A percentile compares a stretch with the other conserved stretches of the same genome.
These are phyloP conservation scores for Leucoma salicis DNA, from an alignment of 2,888 invertebrate genomes.

Conservation along the genomic window DNA sequence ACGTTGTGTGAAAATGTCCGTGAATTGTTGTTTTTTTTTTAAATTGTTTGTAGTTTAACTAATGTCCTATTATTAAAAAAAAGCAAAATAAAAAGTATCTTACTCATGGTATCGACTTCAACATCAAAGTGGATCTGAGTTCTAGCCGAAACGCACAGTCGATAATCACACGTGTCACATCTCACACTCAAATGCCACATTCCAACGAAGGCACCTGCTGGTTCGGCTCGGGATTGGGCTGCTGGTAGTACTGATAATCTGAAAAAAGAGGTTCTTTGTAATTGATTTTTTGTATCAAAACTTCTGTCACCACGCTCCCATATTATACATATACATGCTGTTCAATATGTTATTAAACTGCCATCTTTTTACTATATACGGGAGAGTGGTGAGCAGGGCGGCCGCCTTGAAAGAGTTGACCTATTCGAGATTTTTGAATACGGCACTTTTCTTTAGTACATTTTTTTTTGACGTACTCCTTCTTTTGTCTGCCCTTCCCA, in stretches of 20 bases:
- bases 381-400: no score
- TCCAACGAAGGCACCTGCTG: slow-evolving; percentile 48
- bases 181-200: slow-evolving; percentile 72
- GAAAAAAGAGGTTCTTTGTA: slow-evolving; percentile 6
- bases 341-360: no score
- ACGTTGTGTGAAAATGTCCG: no score
- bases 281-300: no score
- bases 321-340: no score
- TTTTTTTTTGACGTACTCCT: no score
- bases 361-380: no score
- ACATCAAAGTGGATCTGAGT: slow-evolving; percentile 59
- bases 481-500: no score
- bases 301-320: no score
- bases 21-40: not conserved
- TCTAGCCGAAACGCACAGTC: slow-evolving; percentile 58
- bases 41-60: not conserved
- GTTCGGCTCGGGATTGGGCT: slow-evolving; percentile 30
- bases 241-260: slow-evolving; percentile 64
- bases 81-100: slow-evolving; percentile 11
- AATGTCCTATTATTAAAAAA: not conserved
- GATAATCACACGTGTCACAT: slow-evolving; percentile 67
- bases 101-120: slow-evolving; percentile 43
- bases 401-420: no score
- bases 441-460: no score
- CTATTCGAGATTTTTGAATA: no score